A percentile compares a stretch with the other conserved stretches of the same genome.
Conservation (phyloP, 2,888 invertebrate genomes). For the Scaptomyza reducta region DNA sequence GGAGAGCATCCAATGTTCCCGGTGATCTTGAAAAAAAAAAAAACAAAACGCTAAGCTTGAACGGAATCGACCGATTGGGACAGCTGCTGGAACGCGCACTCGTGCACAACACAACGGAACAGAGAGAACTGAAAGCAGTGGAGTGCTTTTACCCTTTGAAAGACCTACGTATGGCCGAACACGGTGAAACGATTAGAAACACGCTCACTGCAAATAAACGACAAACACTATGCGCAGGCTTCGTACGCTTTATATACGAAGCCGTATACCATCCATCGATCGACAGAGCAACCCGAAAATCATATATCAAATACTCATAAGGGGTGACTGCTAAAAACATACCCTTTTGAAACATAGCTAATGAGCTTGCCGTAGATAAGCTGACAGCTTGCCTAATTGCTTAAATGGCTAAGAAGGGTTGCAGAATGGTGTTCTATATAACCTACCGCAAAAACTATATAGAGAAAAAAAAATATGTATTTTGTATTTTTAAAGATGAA, state of each 20-base stretch:
- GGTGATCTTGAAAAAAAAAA: constrained; percentile 36
- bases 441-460: background rate
- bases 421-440: background rate
- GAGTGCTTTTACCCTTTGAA: constrained; percentile 48
- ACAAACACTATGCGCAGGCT: constrained; percentile 25
- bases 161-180: constrained; percentile 34
- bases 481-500: too few relatives aligned
- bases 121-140: constrained; percentile 43
- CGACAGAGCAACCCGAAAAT: constrained; percentile 14
- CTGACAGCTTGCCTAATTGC: too few relatives aligned
- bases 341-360: constrained; percentile 10
- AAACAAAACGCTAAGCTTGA: constrained; percentile 20
- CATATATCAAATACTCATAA: constrained; percentile 10
- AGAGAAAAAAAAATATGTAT: too few relatives aligned
- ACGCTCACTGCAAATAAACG: constrained; percentile 30
- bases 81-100: constrained; percentile 22
- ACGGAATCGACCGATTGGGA: too few relatives aligned
- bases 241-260: constrained; percentile 57
- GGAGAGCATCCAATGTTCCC: constrained; percentile 4
- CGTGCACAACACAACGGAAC: constrained; percentile 44
- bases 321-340: constrained; percentile 5
- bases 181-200: constrained; percentile 33
- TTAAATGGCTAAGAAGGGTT: background rate
- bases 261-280: constrained; percentile 23
- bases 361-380: background rate